These are phyloP conservation scores for Psophia crepitans DNA, from an alignment of 2,113 vertebrate species.

Conservation along the genomic window DNA sequence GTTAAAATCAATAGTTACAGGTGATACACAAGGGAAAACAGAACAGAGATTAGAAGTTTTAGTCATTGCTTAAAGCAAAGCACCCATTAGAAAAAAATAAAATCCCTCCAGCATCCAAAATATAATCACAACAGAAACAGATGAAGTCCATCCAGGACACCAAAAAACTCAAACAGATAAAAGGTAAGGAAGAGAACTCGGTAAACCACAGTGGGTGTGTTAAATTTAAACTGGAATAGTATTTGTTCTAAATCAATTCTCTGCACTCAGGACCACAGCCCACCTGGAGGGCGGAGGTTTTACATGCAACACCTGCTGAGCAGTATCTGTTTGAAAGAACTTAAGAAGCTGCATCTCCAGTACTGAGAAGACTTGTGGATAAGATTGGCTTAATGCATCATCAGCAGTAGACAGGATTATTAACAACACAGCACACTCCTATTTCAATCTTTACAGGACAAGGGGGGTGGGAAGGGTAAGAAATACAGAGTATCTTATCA, in stretches of 20 bases:
- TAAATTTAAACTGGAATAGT: neutral
- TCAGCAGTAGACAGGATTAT: neutral
- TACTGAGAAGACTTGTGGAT: neutral
- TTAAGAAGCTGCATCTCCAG: neutral
- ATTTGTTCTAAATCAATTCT: neutral
- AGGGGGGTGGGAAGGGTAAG: accelerated
- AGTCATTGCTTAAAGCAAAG: neutral
- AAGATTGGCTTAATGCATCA: neutral
- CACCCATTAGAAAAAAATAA: neutral
- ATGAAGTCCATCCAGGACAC: neutral
- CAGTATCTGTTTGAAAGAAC: neutral
- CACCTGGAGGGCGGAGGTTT: neutral
- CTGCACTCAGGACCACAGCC: neutral
- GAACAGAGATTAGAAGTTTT: neutral
- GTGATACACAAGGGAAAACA: neutral
- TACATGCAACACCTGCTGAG: neutral
- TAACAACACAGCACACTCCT: neutral
- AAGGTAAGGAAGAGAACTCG: neutral
- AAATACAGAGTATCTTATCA: neutral
- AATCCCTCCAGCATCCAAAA: neutral
- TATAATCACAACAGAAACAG: neutral
- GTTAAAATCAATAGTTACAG: neutral
- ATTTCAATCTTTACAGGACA: neutral
- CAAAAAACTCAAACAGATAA: neutral
- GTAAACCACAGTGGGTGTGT: neutral